Conservation (phyloP, 2,797 vertebrate species). For the Macroramphosus scolopax region DNA sequence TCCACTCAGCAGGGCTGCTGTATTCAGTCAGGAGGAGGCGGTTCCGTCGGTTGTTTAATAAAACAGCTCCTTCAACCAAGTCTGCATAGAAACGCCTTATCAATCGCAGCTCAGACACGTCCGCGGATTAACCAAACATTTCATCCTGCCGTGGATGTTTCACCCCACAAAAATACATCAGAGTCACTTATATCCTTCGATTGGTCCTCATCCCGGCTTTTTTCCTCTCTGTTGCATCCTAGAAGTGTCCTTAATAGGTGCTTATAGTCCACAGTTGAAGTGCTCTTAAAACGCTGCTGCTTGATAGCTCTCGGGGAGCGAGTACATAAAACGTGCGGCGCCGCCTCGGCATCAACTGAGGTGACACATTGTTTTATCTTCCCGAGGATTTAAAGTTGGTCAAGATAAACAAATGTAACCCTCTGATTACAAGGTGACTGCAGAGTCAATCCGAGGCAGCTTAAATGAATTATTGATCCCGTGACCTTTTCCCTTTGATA, state of each 20-base stretch:
- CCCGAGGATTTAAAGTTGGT: conserved; percentile 71
- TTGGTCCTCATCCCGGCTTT: conserved; percentile 6
- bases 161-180: background rate
- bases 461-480: conserved; percentile 84
- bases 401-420: conserved; percentile 79
- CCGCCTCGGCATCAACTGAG: conserved; percentile 57
- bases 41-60: conserved; percentile 21
- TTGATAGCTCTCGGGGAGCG: conserved; percentile 46
- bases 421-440: conserved; percentile 70
- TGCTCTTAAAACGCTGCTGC: conserved; percentile 45
- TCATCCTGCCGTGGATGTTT: background rate
- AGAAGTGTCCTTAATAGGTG: conserved; percentile 35
- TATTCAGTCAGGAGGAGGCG: conserved; percentile 40
- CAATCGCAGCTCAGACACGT: background rate
- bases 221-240: too few species aligned
- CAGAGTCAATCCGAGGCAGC: conserved; percentile 72
- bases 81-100: background rate
- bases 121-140: too few species aligned
- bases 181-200: conserved; percentile 11
- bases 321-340: conserved; percentile 59
- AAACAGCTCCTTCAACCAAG: conserved; percentile 1
- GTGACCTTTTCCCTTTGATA: conserved; percentile 77
- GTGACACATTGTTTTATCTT: too few species aligned
- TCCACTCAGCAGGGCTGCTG: conserved; percentile 40
- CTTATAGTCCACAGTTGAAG: too few species aligned